Conservation (phyloP, 2,888 invertebrate genomes). For the Drosophila yooni region DNA sequence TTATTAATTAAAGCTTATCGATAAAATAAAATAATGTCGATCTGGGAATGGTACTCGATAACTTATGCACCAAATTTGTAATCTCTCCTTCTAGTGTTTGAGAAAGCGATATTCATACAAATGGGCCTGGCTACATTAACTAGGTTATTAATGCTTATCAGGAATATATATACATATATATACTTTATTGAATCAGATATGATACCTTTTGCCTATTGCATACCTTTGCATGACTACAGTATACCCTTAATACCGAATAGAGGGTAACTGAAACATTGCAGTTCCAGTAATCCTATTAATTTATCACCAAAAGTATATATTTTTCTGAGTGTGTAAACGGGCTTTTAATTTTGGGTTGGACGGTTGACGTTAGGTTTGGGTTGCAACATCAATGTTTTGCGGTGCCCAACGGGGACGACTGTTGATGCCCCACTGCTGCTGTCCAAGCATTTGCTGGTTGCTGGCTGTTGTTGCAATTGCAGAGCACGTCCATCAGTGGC, state of each 20-base stretch:
- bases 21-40: not conserved
- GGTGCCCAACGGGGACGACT: slow-evolving; percentile 43
- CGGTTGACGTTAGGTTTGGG: not conserved
- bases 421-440: slow-evolving; percentile 36
- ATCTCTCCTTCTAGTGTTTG: not conserved
- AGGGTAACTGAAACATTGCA: not conserved
- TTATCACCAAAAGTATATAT: not conserved
- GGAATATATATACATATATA: not conserved
- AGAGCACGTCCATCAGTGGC: slow-evolving; percentile 79
- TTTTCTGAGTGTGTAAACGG: slow-evolving; percentile 1
- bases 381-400: slow-evolving; percentile 49
- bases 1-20: not conserved
- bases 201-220: not conserved
- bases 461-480: slow-evolving; percentile 51
- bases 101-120: not conserved
- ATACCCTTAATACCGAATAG: not conserved
- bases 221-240: not conserved
- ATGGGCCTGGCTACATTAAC: too few species aligned
- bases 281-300: not conserved
- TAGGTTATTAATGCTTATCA: not conserved
- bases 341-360: not conserved
- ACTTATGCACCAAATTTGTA: not conserved
- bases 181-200: not conserved
- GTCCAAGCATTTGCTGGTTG: slow-evolving; percentile 5
- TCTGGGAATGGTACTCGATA: not conserved